phyloP scores from a whole-genome alignment of 2,888 invertebrate species.

The Macrostomum cliftonense region DNA sequence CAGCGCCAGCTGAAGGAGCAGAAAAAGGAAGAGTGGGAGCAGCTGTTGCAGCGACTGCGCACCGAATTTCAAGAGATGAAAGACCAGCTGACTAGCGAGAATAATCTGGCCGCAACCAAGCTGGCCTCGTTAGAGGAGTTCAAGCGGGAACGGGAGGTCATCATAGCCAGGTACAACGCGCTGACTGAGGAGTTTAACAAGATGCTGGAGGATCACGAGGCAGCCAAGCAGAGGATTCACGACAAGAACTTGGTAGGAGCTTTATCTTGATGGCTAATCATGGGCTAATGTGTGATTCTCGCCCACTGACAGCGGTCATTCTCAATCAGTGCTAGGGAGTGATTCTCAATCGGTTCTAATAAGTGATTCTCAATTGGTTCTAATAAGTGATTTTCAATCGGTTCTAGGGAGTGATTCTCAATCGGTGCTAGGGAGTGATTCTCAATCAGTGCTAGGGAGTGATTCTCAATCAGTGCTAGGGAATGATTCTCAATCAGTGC shows the following conservation, averaged over 20 bases:
- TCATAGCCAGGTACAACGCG: constrained; percentile 55
- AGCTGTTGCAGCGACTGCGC: constrained; percentile 51
- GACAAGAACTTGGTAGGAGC: constrained; percentile 43
- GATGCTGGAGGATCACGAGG: constrained; percentile 53
- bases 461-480: too few relatives aligned
- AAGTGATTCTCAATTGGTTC: too few relatives aligned
- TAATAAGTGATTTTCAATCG: too few relatives aligned
- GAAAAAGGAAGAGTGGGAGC: constrained; percentile 50
- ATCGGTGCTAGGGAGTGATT: too few relatives aligned
- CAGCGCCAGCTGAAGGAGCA: constrained; percentile 50
- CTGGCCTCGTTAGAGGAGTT: constrained; percentile 66
- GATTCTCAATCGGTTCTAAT: too few relatives aligned
- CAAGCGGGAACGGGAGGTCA: constrained; percentile 55
- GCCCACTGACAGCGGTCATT: too few relatives aligned
- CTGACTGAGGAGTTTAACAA: constrained; percentile 54
- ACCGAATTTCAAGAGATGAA: constrained; percentile 57
- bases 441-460: too few relatives aligned
- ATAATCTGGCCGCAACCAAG: constrained; percentile 60
- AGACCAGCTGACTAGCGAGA: constrained; percentile 65
- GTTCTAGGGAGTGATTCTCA: too few relatives aligned
- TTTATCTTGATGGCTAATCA: too few relatives aligned
- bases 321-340: too few relatives aligned
- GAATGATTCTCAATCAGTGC: too few relatives aligned
- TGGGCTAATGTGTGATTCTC: too few relatives aligned
- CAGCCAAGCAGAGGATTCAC: constrained; percentile 54